Conservation (phyloP, 2,113 vertebrate species). For the Hemiprocne comata region DNA sequence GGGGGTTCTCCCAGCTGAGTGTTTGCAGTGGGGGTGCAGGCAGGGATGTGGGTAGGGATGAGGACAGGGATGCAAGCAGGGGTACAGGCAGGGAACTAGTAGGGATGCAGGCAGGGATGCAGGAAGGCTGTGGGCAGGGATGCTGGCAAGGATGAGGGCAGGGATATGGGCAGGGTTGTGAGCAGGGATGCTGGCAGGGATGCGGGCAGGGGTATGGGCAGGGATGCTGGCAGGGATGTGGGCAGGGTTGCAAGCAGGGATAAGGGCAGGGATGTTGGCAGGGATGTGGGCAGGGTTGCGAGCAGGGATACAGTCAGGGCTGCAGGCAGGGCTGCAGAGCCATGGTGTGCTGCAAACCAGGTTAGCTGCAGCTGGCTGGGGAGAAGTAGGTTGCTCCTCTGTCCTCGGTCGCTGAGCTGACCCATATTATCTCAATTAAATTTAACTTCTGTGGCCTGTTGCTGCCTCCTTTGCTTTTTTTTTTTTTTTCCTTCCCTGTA, state of each 20-base stretch:
- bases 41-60: not conserved
- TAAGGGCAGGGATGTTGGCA: too few relatives aligned
- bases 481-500: not conserved
- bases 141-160: too few relatives aligned
- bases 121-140: too few relatives aligned
- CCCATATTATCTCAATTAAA: slow-evolving; percentile 73
- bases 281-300: too few relatives aligned
- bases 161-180: not conserved
- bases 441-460: not conserved
- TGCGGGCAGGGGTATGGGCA: too few relatives aligned
- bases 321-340: not conserved
- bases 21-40: not conserved
- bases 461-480: not conserved
- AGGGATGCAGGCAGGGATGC: not conserved
- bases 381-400: slow-evolving; percentile 37
- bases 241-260: not conserved
- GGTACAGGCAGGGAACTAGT: not conserved
- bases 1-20: fast-evolving
- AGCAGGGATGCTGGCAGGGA: not conserved
- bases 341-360: not conserved
- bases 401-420: slow-evolving; percentile 31
- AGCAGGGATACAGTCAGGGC: not conserved
- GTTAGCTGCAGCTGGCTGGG: not conserved
- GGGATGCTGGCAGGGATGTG: too few relatives aligned
- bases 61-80: not conserved